Evolutionary conservation across 2,113 vertebrate species (phyloP), one percentile per base, ranked within the genome.

Genomic region (Cairina moschata): DNA sequence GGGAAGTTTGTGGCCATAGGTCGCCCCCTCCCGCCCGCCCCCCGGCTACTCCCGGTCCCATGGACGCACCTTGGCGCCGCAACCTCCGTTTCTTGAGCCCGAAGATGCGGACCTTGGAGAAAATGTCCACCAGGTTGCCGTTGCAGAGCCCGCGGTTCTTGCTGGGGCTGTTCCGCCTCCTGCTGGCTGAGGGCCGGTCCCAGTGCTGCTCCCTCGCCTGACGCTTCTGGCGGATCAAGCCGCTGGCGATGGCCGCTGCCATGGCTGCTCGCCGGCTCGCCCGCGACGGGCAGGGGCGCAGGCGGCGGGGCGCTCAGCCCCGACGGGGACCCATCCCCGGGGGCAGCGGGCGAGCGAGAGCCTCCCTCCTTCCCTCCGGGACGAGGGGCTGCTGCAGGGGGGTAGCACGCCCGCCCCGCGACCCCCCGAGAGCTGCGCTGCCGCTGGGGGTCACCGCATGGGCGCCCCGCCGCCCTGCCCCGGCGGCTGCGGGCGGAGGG

Each of bases 61-160:
- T 77, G 94, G 95, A 98, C 97, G 95, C 98, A 99, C 99, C 99
- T 99, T 99, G 99, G 98, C 99, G 99, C 98, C 99, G 98, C 98
- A 99, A 98, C 96, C 99, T 98, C 94, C 99, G 98, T 98, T 99
- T 99, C 98, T 98, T 99, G 98, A 99, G 99, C 95, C 99, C 99
- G 98, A 99, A 99, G 98, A 99, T 99, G 98, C 99, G 99, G 98
- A 99, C 99, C 99, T 99, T 99, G 95, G 99, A 99, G 98, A 99
- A 99, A 97, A 99, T 99, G 97, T 99, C 99, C 98, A 99, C 99
- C 98, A 99, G 98, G 98, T 99, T 99, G 84, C 99, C 98, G 95
- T 99, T 99, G 98, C 99, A 99, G 73, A 99, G 98, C 96, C 99
- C 99, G 97, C 99, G 99, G 96, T 98, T 99, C 98, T 99, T 99